phyloP scores from a whole-genome alignment of 1,140 invertebrate genomes.

The Streblospio benedicti region DNA sequence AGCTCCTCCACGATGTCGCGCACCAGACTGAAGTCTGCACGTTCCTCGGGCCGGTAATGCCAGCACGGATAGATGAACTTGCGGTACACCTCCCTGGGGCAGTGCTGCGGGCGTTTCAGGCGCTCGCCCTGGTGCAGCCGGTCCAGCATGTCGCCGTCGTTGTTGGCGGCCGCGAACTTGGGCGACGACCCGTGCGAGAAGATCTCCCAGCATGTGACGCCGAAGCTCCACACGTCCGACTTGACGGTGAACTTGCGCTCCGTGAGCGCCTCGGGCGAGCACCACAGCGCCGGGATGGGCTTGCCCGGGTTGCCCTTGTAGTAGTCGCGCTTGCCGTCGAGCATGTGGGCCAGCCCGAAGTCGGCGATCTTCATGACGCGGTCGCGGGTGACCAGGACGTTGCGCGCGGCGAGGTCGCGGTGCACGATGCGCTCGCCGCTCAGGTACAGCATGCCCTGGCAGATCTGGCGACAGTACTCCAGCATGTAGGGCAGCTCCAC shows the following conservation, averaged over 20 bases:
- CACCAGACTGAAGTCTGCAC: neutral
- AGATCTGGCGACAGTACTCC: too few species aligned
- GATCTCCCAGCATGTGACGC: slow-evolving; percentile 16
- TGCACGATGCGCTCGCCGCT: slow-evolving; percentile 15
- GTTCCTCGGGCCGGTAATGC: neutral
- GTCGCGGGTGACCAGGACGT: slow-evolving; percentile 17
- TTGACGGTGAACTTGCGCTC: slow-evolving; percentile 6
- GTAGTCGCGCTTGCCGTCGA: slow-evolving; percentile 23
- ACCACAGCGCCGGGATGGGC: slow-evolving; percentile 15
- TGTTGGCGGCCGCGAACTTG: neutral
- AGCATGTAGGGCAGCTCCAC: neutral
- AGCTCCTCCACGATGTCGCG: too few species aligned
- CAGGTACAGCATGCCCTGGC: slow-evolving; percentile 28
- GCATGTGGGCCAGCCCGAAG: slow-evolving; percentile 18
- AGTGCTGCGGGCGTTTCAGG: slow-evolving; percentile 5
- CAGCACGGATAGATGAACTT: slow-evolving; percentile 4
- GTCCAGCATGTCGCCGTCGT: neutral
- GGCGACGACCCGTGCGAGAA: slow-evolving; percentile 9
- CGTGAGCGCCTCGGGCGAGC: slow-evolving; percentile 7
- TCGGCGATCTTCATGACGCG: slow-evolving; percentile 19
- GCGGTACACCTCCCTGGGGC: slow-evolving; percentile 10
- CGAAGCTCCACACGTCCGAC: slow-evolving; percentile 17
- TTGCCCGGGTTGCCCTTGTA: slow-evolving; percentile 18
- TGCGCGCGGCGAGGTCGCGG: slow-evolving; percentile 20
- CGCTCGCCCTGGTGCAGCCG: slow-evolving; percentile 11